Evolutionary conservation across 2,888 invertebrate species (phyloP), one percentile per base, ranked within the genome.

Genomic region (Melanophora roralis): DNA sequence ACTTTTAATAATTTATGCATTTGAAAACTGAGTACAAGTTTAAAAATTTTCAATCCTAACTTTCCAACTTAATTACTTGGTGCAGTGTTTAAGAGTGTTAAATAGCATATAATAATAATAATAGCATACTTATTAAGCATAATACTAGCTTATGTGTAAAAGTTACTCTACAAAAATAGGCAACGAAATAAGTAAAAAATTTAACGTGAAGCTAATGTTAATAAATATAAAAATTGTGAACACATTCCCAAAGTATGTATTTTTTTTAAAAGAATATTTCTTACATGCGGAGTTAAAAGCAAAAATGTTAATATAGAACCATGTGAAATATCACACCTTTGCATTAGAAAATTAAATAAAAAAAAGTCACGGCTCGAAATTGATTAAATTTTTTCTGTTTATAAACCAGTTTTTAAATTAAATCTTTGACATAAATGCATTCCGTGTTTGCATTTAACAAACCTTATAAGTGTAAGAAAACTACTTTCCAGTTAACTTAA

Each of bases 231-330:
- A 62, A 51, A 53, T 53, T 47, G 23, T 57, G 21, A 47, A 62
- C 69, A 69, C 60, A 72, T 64, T 72, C 72, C 36, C 36, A 69
- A 62, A 43, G 51, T 53, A 53, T 32, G n/a, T n/a, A n/a, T 51
- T 32, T 47, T 51, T 36, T 53, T 69, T 47, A 34, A 43, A 59
- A 40, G 16, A 43, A 51, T 5, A 62, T 38, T 40, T 59, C 75
- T 59, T 43, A 65, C 51, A 47, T 74, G 49, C 65, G 75, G 75
- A 60, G 60, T 67, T 60, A 27, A 8, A 1, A 34, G 2, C 7
- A 38, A 23, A 23, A 38, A n/a, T 27, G 8, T 38, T 57, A 8
- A 12, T n/a, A 4, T 40, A 38, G 38, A 49, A 47, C 38, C 47
- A 59, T 19, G 8, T 40, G n/a, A 19, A 49, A 1, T 59, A 59